phyloP scores from a whole-genome alignment of 2,888 invertebrate genomes.

The Tethea ocularis region DNA sequence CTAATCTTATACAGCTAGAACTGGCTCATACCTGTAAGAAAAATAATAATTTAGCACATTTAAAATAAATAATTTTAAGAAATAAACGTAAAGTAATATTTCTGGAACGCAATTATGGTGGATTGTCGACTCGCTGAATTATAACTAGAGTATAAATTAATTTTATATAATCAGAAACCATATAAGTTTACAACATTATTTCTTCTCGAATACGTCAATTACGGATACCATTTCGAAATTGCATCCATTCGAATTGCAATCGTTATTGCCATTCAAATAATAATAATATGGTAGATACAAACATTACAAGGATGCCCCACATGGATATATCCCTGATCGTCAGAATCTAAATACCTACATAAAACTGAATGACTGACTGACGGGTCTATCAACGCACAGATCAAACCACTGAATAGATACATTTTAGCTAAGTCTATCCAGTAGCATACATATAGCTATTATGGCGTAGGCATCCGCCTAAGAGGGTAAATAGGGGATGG shows the following conservation, averaged over 20 bases:
- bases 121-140: neutral
- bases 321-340: no score
- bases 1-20: neutral
- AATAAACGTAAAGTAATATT: neutral
- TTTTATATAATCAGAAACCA: neutral
- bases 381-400: no score
- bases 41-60: conserved; percentile 1
- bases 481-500: no score
- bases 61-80: neutral
- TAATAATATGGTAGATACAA: neutral
- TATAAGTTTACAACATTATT: conserved; percentile 1
- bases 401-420: no score
- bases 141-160: neutral
- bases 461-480: no score
- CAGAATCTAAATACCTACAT: no score
- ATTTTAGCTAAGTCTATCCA: no score
- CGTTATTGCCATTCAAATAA: conserved; percentile 5
- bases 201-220: neutral
- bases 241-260: neutral
- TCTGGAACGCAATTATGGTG: neutral
- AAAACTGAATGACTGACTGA: no score
- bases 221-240: conserved; percentile 2
- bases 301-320: neutral
- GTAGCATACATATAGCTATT: no score
- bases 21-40: conserved; percentile 34